phyloP scores from a whole-genome alignment of 2,888 invertebrate species.

The Timandra comae region DNA sequence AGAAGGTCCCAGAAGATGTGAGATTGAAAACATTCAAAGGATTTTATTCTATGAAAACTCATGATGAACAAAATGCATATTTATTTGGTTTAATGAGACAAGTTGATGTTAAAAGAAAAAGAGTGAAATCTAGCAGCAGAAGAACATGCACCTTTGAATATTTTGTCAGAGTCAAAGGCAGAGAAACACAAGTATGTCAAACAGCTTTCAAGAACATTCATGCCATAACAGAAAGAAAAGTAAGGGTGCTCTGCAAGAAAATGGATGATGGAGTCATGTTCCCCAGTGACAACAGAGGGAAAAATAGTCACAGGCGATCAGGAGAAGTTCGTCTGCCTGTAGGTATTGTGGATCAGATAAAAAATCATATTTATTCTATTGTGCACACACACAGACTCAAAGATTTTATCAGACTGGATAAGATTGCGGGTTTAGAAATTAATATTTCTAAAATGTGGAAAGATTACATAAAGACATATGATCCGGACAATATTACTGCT shows the following conservation, averaged over 20 bases:
- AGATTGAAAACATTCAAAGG: conserved; percentile 73
- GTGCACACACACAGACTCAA: conserved; percentile 71
- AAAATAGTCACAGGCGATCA: conserved; percentile 69
- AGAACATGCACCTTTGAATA: conserved; percentile 77
- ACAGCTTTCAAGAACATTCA: conserved; percentile 77
- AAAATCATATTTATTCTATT: conserved; percentile 72
- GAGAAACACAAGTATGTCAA: conserved; percentile 76
- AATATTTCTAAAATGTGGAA: conserved; percentile 78
- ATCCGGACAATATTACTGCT: conserved; percentile 69
- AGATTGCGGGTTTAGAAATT: conserved; percentile 74
- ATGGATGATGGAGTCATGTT: conserved; percentile 78
- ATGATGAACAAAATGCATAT: conserved; percentile 78
- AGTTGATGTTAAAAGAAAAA: conserved; percentile 75
- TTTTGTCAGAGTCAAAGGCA: conserved; percentile 71
- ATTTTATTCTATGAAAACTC: conserved; percentile 74
- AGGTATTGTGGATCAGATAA: conserved; percentile 70
- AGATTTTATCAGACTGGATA: conserved; percentile 72
- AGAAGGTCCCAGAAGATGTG: conserved; percentile 68
- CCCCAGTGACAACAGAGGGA: conserved; percentile 75
- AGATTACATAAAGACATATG: conserved; percentile 73
- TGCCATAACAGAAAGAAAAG: conserved; percentile 75
- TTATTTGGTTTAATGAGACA: conserved; percentile 76
- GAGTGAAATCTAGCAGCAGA: conserved; percentile 70
- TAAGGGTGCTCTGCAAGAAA: conserved; percentile 74
- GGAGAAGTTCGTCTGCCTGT: conserved; percentile 70